Evolutionary conservation across 2,888 invertebrate species (phyloP), one percentile per base, ranked within the genome.

Genomic region (Halocaridina rubra): DNA sequence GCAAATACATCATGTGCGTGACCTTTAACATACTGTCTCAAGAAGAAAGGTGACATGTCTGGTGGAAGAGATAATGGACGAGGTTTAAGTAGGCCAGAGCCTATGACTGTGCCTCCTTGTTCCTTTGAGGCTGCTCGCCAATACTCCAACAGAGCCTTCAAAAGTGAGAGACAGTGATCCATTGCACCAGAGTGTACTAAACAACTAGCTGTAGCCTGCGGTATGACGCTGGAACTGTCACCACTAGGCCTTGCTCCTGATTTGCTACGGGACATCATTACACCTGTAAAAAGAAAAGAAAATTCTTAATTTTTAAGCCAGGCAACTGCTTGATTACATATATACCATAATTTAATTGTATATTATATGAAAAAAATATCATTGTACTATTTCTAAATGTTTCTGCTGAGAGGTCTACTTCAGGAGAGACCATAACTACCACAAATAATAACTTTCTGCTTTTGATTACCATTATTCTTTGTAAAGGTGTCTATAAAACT

Each of bases 41-140:
- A 93, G 92, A 98, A 98, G 92, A 99, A 96, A 10, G 98, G 98
- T 5, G 96, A 96, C 95, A 98, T 97, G 90, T 99, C 98, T 0
- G 97, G 97, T 69, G 96, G 94, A 0, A 96, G 94, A 46, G 95
- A 94, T n/a, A 89, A 81, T 16, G 95, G 94, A 89, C 95, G 95
- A 59, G 96, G 95, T 90, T 96, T 97, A 61, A 98, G 91, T 61
- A 98, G 92, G 90, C 93, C 94, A 59, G 94, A 95, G 24, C 92
- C 93, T 0, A 93, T 91, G 16, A 93, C 91, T n/a, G 92, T 90
- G 22, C 90, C 89, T 24, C 79, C 91, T 90, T 91, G 90, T 27
- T 89, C 89, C 30, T 80, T 81, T 3, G 87, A 88, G 5, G 87
- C 80, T 27, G 78, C 76, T 80, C 94, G 94, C 96, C 96, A 97